A percentile compares a stretch with the other conserved stretches of the same genome.
phyloP scores from a whole-genome alignment of 2,113 vertebrate species.

The Paedocypris sp. region DNA sequence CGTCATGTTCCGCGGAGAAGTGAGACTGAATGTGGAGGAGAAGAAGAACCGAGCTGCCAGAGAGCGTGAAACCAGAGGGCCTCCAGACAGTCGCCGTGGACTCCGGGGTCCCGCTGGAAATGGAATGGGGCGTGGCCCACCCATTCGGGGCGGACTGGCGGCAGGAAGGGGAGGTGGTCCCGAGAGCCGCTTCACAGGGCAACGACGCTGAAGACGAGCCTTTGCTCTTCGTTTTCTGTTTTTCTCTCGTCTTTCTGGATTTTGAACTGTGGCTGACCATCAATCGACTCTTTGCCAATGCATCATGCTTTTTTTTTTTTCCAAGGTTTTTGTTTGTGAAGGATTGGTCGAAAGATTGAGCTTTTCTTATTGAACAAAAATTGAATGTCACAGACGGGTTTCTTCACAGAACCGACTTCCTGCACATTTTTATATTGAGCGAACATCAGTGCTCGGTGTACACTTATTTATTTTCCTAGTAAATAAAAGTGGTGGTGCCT shows the following conservation, averaged over 20 bases:
- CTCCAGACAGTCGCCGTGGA: constrained; percentile 82
- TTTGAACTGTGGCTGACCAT: constrained; percentile 16
- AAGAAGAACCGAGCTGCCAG: constrained; percentile 90
- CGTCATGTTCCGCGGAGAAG: constrained; percentile 94
- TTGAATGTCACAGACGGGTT: constrained; percentile 20
- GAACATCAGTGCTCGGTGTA: constrained; percentile 31
- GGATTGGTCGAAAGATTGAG: constrained; percentile 9
- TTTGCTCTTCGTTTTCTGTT: neutral
- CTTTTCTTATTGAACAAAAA: constrained; percentile 23
- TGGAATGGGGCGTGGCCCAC: constrained; percentile 78
- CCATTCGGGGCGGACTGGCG: neutral
- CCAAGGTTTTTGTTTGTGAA: neutral
- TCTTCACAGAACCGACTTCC: constrained; percentile 21
- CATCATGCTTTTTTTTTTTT: constrained; percentile 10
- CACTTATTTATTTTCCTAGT: constrained; percentile 39
- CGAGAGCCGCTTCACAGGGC: constrained; percentile 18
- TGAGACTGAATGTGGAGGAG: constrained; percentile 95
- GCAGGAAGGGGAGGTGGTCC: constrained; percentile 8
- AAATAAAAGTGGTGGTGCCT: constrained; percentile 62
- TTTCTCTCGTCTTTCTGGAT: constrained; percentile 1
- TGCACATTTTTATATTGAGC: constrained; percentile 28
- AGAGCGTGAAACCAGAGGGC: constrained; percentile 76
- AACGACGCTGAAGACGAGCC: constrained; percentile 17
- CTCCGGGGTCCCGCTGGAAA: constrained; percentile 79
- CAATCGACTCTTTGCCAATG: neutral